phyloP scores from a whole-genome alignment of 2,797 vertebrate species.

The Melanotaenia boesemani region DNA sequence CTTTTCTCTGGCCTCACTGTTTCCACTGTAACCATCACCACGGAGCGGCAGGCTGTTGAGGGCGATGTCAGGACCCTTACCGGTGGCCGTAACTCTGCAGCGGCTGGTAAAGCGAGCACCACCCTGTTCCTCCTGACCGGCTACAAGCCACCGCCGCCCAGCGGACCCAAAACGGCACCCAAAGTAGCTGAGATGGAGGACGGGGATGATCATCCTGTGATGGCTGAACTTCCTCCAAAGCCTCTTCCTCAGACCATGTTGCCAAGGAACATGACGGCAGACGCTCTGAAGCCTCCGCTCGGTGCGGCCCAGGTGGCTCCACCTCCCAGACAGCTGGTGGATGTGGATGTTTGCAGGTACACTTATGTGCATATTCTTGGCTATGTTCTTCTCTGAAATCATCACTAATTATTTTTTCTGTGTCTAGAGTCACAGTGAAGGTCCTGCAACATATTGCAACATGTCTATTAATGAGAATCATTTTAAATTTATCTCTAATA shows the following conservation, averaged over 20 bases:
- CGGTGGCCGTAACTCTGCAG: constrained; percentile 23
- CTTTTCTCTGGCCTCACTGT: constrained; percentile 71
- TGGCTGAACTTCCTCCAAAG: constrained; percentile 78
- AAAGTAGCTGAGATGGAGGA: constrained; percentile 77
- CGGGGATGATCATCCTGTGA: constrained; percentile 3
- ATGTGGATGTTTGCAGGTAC: constrained; percentile 87
- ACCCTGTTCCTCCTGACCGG: constrained; percentile 72
- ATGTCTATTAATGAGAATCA: neutral
- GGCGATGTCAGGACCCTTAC: constrained; percentile 51
- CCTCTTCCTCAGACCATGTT: constrained; percentile 88
- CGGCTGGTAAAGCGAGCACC: constrained; percentile 39
- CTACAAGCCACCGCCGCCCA: constrained; percentile 56
- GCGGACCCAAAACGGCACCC: constrained; percentile 61
- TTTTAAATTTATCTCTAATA: neutral
- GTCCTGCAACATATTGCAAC: neutral
- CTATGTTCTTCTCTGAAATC: neutral
- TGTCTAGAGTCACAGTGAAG: neutral
- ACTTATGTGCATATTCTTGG: neutral
- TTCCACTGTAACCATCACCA: constrained; percentile 69
- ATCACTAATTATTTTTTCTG: neutral
- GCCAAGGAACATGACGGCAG: constrained; percentile 80
- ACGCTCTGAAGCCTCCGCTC: constrained; percentile 82
- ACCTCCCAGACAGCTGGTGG: constrained; percentile 79
- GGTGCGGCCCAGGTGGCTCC: constrained; percentile 81
- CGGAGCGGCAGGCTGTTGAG: constrained; percentile 39